These are phyloP conservation scores for Phycodurus eques DNA, from an alignment of 2,113 vertebrate species.

Conservation along the genomic window DNA sequence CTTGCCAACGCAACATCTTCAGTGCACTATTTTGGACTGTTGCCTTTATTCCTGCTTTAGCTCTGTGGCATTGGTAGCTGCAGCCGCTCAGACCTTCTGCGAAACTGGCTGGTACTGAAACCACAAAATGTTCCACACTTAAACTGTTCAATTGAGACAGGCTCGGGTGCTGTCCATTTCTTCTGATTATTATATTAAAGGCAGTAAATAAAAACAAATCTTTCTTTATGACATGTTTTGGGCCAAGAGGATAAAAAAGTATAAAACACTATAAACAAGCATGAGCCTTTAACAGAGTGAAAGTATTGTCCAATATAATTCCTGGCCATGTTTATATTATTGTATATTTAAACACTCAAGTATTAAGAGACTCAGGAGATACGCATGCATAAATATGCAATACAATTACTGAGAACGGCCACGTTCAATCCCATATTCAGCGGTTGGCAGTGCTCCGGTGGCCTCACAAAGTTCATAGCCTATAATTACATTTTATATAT, in stretches of 20 bases:
- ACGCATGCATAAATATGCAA: neutral
- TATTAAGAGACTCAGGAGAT: neutral
- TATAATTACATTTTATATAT: slow-evolving; percentile 51
- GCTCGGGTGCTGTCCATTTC: too few species aligned
- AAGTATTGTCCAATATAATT: neutral
- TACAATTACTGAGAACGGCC: neutral
- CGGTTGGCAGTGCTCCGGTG: slow-evolving; percentile 8
- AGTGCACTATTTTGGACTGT: slow-evolving; percentile 10
- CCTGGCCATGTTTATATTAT: neutral
- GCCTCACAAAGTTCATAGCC: slow-evolving; percentile 43
- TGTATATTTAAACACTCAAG: neutral
- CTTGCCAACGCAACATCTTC: slow-evolving; percentile 4
- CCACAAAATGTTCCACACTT: neutral
- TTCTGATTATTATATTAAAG: too few species aligned
- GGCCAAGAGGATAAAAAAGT: neutral
- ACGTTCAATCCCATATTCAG: slow-evolving; percentile 6
- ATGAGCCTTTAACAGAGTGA: neutral
- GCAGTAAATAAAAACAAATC: neutral
- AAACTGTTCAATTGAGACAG: neutral
- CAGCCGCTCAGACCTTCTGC: neutral
- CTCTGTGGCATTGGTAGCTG: slow-evolving; percentile 16
- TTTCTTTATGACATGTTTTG: neutral
- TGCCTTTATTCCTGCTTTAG: slow-evolving; percentile 19
- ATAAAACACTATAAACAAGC: neutral
- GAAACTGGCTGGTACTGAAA: neutral